phyloP scores from a whole-genome alignment of 1,140 invertebrate genomes.

The Ganaspis sp. region DNA sequence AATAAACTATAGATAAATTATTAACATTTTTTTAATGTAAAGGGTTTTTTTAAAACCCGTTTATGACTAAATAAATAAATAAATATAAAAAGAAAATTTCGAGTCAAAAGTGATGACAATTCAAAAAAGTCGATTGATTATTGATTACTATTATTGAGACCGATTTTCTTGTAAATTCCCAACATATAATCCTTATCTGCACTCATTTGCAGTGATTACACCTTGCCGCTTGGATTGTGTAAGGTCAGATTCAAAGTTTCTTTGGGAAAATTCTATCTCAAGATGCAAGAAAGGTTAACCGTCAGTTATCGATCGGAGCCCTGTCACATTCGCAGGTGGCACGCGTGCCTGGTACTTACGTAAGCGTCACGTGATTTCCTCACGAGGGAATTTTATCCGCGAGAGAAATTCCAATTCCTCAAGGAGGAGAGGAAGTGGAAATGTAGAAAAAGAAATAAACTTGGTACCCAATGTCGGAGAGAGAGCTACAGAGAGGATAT shows the following conservation, averaged over 20 bases:
- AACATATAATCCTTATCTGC: no score
- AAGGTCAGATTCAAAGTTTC: background rate
- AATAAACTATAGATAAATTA: no score
- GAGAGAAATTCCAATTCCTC: slow-evolving; percentile 61
- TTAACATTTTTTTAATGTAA: no score
- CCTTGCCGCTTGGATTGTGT: no score
- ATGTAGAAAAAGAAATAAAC: slow-evolving; percentile 37
- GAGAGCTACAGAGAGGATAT: slow-evolving; percentile 6
- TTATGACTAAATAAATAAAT: no score
- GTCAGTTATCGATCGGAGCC: slow-evolving; percentile 17
- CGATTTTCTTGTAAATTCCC: no score
- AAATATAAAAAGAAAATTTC: no score
- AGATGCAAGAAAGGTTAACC: slow-evolving; percentile 28
- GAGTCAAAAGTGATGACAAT: no score
- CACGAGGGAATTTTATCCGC: slow-evolving; percentile 60
- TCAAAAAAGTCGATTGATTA: no score
- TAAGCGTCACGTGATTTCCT: slow-evolving; percentile 54
- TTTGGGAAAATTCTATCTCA: background rate
- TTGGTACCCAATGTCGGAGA: slow-evolving; percentile 44
- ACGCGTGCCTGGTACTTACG: slow-evolving; percentile 36
- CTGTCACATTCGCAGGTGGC: slow-evolving; percentile 41
- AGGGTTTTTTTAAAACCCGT: no score
- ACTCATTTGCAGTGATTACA: no score
- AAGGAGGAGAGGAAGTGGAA: slow-evolving; percentile 47
- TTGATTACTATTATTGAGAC: no score